phyloP scores from a whole-genome alignment of 2,113 vertebrate genomes.

The Gopherus evgoodei region DNA sequence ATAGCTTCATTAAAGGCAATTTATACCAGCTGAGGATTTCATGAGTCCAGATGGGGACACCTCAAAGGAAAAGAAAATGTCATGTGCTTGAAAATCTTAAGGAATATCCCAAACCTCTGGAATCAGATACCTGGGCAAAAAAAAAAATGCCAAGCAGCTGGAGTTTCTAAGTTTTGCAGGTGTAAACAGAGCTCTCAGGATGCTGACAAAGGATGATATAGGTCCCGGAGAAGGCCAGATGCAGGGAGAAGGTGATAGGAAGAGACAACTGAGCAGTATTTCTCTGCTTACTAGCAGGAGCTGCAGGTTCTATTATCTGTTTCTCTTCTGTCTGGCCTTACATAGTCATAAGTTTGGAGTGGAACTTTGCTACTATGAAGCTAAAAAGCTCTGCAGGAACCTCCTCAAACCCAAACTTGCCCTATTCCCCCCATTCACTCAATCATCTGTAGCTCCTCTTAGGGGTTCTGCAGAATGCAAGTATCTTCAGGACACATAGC shows the following conservation, averaged over 20 bases:
- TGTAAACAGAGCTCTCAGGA: rapidly evolving
- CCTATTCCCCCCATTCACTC: neutral
- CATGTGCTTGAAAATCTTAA: neutral
- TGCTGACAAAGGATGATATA: neutral
- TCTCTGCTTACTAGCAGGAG: neutral
- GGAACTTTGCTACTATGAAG: neutral
- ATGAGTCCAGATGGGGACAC: neutral
- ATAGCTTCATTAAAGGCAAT: neutral
- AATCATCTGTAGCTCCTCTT: neutral
- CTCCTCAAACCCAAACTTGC: neutral
- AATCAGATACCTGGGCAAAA: neutral
- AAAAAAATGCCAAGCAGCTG: neutral
- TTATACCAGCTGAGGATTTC: neutral
- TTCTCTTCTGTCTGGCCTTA: neutral
- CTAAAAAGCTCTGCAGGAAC: neutral
- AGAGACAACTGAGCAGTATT: neutral
- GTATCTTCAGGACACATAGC: neutral
- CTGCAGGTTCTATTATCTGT: neutral
- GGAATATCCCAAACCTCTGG: neutral
- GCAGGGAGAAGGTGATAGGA: neutral
- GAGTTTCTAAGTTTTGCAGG: neutral
- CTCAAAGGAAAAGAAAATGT: neutral
- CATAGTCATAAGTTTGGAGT: neutral
- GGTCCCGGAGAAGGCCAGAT: rapidly evolving
- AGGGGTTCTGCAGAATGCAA: neutral